These are phyloP conservation scores for Pelochelys cantorii DNA, from an alignment of 2,797 vertebrate genomes.

Conservation along the genomic window DNA sequence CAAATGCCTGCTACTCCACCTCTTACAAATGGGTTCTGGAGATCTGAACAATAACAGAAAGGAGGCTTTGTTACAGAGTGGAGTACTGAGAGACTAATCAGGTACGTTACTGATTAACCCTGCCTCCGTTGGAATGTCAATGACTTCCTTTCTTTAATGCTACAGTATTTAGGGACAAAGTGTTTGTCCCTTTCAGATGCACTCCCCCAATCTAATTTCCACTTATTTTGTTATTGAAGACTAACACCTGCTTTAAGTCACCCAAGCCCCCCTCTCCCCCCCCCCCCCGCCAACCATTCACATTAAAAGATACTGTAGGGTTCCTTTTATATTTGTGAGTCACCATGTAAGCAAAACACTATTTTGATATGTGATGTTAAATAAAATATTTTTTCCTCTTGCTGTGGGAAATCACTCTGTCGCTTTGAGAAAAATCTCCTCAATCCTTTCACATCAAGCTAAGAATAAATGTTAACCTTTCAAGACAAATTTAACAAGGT, in stretches of 20 bases:
- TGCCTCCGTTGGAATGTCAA: slow-evolving; percentile 58
- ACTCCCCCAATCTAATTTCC: slow-evolving; percentile 32
- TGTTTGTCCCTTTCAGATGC: slow-evolving; percentile 33
- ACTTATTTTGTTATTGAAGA: neutral
- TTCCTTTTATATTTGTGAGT: neutral
- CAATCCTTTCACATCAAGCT: neutral
- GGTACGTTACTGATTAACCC: slow-evolving; percentile 76
- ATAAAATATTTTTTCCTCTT: neutral
- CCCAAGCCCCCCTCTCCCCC: neutral
- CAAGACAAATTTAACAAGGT: neutral
- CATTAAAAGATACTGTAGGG: neutral
- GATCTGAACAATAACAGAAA: slow-evolving; percentile 5
- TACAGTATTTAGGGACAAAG: slow-evolving; percentile 2
- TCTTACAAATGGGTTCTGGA: neutral
- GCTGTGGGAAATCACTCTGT: neutral
- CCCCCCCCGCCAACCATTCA: neutral
- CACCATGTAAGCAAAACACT: neutral
- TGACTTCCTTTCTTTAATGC: slow-evolving; percentile 53
- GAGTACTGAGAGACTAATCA: slow-evolving; percentile 50
- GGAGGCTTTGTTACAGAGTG: slow-evolving; percentile 9
- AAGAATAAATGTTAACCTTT: neutral
- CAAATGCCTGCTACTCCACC: neutral
- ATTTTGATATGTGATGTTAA: slow-evolving; percentile 24
- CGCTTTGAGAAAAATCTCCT: neutral
- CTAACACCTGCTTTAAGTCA: slow-evolving; percentile 34